Evolutionary conservation across 1,140 invertebrate species (phyloP), one percentile per base, ranked within the genome.

Genomic region (Campoletis sonorensis): DNA sequence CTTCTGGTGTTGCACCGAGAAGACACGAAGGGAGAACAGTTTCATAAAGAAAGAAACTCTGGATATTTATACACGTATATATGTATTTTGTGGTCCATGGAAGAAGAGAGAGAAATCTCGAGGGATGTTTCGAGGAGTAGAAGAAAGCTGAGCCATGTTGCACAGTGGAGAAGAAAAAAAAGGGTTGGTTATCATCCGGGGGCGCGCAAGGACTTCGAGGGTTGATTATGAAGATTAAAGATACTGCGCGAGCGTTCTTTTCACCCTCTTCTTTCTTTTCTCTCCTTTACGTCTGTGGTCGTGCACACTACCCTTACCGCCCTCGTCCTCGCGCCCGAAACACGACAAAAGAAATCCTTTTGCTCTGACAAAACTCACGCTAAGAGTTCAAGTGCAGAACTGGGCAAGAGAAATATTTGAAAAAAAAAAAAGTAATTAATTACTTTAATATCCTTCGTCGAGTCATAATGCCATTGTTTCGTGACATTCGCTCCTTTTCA

Each of bases 211-310:
- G 81, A 78, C 79, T 70, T 79, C 58, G 78, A 83, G 79, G 84
- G 70, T 86, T 81, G 84, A 84, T 86, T 85, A 85, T 82, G 71
- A 68, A 84, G 82, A 86, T 85, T 86, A 86, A 86, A 86, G 85
- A 83, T 83, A 84, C 61, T 27, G 61, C 72, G 70, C 81, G 72
- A 18, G 27, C 70, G 11, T 33, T 49, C 80, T 75, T 54, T 49
- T 77, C 70, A 72, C 37, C 23, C 30, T 67, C 54, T 26, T 18
- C 27, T 71, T 68, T 11, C n/a, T 58, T 54, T 16, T 27, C 67
- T 71, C 26, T 72, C 45, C 71, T 27, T 71, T 27, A 79, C 49
- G 23, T 49, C 79, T 79, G 64, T 23, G 23, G 11, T 5, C 7
- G 11, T 64, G n/a, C 18, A 18, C 51, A 54, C n/a, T 21, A 11